Evolutionary conservation across 2,888 invertebrate genomes (phyloP), one percentile per base, ranked within the genome.

Genomic region (Cerceris ruficornis): DNA sequence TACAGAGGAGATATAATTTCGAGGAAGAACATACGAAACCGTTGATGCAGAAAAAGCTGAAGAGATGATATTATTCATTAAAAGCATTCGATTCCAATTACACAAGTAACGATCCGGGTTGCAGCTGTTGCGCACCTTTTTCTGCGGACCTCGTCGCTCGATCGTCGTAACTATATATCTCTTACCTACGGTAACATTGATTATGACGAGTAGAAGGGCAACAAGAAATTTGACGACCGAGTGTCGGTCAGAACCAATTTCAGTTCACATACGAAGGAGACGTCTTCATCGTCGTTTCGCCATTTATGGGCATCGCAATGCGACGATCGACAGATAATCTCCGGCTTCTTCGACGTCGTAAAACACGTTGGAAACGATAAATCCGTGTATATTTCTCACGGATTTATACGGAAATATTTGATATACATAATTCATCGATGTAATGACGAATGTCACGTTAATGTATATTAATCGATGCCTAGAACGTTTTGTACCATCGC

Each of bases 231-330:
- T 58, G 71, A 67, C 50, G 69, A 60, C 60, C 39, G 54, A 59
- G 62, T 64, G 61, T 14, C 68, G 52, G 59, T 58, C 15, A 55
- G 28, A 28, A 28, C 28, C 55, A 60, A 81, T 80, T 80, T 77
- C 60, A 62, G 77, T 72, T 73, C 78, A 41, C 58, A 50, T 78
- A 83, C 62, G 75, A 78, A 70, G 41, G 57, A 74, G 72, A 80
- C 70, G 65, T 83, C 83, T 83, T 83, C 81, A 83, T 83, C 80
- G 67, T 65, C 66, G 75, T 70, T 75, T 71, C 60, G 68, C 62
- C 61, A 39, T 54, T 43, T 41, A 52, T 52, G 46, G 42, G 42
- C 58, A 65, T 57, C n/a, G 55, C 15, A 13, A 42, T 41, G 11
- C 62, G 57, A 43, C 58, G n/a, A 57, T 15, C 17, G 28, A 41